phyloP scores from a whole-genome alignment of 2,888 invertebrate species.

The Sycophila texana region DNA sequence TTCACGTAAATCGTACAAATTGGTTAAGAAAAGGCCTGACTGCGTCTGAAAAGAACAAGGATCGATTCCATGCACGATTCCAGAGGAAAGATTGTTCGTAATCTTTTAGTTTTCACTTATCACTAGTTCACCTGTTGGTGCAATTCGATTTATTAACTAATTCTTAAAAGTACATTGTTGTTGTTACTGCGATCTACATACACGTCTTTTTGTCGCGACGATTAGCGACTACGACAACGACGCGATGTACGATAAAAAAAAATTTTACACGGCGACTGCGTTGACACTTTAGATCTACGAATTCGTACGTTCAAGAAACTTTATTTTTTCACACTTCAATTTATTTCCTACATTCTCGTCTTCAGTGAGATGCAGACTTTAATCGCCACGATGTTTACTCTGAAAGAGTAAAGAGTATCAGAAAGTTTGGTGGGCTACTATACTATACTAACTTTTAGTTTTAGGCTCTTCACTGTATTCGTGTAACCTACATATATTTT shows the following conservation, averaged over 20 bases:
- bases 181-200: slow-evolving; percentile 38
- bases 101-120: neutral
- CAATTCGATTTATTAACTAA: slow-evolving; percentile 33
- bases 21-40: neutral
- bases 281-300: neutral
- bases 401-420: no score
- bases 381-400: no score
- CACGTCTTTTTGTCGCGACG: slow-evolving; percentile 23
- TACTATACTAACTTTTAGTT: no score
- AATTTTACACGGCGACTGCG: slow-evolving; percentile 29
- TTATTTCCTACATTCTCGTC: neutral
- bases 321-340: neutral
- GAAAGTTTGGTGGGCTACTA: no score
- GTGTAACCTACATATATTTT: no score
- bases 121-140: neutral
- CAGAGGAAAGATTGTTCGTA: no score
- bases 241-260: slow-evolving; percentile 9
- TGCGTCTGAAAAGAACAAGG: neutral
- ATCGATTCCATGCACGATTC: neutral
- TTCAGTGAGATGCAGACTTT: neutral
- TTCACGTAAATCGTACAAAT: neutral
- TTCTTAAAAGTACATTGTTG: slow-evolving; percentile 39
- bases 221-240: neutral
- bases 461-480: no score
- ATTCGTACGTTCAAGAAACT: slow-evolving; percentile 47